Evolutionary conservation across 2,113 vertebrate genomes (phyloP).

Genomic region (Antechinus flavipes): DNA sequence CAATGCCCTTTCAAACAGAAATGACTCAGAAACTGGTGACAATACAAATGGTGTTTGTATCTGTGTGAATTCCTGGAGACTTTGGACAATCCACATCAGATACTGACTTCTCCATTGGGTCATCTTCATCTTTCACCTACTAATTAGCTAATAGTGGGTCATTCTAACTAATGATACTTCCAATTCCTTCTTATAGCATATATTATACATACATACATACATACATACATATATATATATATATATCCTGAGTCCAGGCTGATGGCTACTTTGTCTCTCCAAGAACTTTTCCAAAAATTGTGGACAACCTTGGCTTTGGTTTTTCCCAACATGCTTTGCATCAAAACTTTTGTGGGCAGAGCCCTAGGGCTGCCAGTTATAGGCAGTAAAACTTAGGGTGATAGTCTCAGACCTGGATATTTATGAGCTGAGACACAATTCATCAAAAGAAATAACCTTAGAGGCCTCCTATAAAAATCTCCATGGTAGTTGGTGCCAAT

Average conservation of each 20-base stretch:
- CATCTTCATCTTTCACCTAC: neutral
- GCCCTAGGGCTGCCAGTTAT: neutral
- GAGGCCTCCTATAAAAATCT: neutral
- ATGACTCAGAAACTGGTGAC: neutral
- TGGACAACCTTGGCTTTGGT: neutral
- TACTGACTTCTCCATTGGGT: neutral
- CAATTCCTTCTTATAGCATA: neutral
- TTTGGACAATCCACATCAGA: neutral
- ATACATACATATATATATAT: neutral
- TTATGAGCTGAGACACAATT: neutral
- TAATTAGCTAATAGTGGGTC: neutral
- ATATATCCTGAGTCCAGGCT: neutral
- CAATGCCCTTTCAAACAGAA: neutral
- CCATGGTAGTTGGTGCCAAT: neutral
- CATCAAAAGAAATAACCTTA: neutral
- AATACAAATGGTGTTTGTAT: neutral
- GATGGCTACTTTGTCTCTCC: neutral
- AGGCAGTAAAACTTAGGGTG: neutral
- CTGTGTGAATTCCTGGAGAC: neutral
- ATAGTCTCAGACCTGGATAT: neutral
- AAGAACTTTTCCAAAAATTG: neutral
- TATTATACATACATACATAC: too few relatives aligned
- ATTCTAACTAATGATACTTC: neutral
- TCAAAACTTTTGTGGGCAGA: neutral
- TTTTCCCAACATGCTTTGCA: neutral